phyloP scores from a whole-genome alignment of 2,888 invertebrate species.

The Cryptocephalus primarius region DNA sequence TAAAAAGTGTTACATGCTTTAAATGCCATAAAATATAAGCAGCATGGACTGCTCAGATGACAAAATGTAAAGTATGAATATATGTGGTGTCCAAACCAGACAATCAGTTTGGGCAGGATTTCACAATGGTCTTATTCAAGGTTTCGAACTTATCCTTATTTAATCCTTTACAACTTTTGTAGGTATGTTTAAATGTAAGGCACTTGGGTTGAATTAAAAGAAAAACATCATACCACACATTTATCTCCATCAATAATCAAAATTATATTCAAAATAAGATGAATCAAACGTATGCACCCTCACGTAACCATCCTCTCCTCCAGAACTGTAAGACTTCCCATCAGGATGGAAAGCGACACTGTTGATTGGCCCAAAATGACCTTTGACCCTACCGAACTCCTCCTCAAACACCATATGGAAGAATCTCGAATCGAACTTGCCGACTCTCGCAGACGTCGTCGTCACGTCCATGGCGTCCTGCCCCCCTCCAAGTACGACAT shows the following conservation, averaged over 20 bases:
- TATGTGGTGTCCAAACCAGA: too few species aligned
- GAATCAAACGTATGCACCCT: slow-evolving; percentile 93
- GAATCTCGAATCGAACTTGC: slow-evolving; percentile 91
- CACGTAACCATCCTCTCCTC: slow-evolving; percentile 98
- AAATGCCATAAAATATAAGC: too few species aligned
- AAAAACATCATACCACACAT: too few species aligned
- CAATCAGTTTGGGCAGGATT: too few species aligned
- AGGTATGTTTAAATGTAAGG: too few species aligned
- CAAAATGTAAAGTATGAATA: too few species aligned
- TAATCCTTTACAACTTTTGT: too few species aligned
- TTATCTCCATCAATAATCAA: slow-evolving; percentile 55
- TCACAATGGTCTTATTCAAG: too few species aligned
- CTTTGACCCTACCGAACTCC: slow-evolving; percentile 95
- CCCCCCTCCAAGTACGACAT: slow-evolving; percentile 96
- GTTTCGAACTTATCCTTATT: too few species aligned
- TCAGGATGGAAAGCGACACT: slow-evolving; percentile 96
- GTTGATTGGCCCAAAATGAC: slow-evolving; percentile 99
- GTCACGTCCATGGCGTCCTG: slow-evolving; percentile 99
- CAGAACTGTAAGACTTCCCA: slow-evolving; percentile 91
- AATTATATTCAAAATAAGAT: slow-evolving; percentile 91
- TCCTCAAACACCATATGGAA: slow-evolving; percentile 95
- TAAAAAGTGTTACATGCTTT: too few species aligned
- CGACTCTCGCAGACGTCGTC: slow-evolving; percentile 84
- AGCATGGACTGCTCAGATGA: too few species aligned
- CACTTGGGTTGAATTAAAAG: too few species aligned